Conservation (phyloP, 2,113 vertebrate genomes). For the Campylorhamphus procurvoides region DNA sequence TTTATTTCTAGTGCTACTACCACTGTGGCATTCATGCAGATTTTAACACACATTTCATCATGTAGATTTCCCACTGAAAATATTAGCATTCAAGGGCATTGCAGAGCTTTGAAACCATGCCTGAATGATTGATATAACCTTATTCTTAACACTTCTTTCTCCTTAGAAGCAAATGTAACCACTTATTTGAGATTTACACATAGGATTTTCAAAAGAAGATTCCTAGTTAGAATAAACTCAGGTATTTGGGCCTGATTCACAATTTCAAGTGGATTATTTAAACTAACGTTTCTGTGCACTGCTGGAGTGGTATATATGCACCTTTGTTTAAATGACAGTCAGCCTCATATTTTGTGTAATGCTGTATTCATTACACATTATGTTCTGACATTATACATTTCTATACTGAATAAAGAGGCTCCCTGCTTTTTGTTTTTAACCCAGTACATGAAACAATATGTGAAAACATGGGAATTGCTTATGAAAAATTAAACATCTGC, state of each 20-base stretch:
- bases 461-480: neutral
- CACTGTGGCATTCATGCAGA: neutral
- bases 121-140: neutral
- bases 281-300: neutral
- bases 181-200: neutral
- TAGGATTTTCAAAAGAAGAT: neutral
- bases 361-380: neutral
- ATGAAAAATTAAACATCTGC: conserved; percentile 49
- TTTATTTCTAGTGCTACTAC: neutral
- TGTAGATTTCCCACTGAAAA: neutral
- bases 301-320: neutral
- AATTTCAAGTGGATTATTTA: neutral
- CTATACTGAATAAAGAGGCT: neutral
- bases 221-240: neutral
- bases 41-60: neutral
- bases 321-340: neutral
- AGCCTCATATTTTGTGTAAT: neutral
- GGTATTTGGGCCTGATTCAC: neutral
- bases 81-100: neutral
- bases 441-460: fast-evolving
- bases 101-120: neutral
- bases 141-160: neutral
- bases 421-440: neutral
- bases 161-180: neutral
- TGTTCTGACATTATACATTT: neutral